phyloP scores from a whole-genome alignment of 2,113 vertebrate genomes.

The Lepus americanus region DNA sequence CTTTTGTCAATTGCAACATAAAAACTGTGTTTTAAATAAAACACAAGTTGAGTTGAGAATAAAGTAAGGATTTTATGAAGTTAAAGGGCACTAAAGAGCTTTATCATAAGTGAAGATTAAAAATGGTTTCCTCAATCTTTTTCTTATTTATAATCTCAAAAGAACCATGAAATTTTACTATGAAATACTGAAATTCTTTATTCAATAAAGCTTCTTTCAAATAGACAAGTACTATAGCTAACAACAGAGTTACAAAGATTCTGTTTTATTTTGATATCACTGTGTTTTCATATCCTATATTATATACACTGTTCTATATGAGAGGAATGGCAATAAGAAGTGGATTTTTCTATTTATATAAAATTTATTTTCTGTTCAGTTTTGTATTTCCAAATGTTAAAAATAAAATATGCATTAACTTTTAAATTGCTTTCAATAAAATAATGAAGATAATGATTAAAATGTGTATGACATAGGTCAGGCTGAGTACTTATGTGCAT shows the following conservation, averaged over 20 bases:
- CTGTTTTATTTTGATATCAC: slow-evolving; percentile 55
- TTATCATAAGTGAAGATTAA: not conserved
- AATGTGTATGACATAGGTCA: not conserved
- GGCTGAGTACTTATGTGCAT: not conserved
- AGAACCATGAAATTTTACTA: not conserved
- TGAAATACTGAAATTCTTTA: not conserved
- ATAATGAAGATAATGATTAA: not conserved
- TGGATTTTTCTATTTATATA: not conserved
- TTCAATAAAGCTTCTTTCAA: slow-evolving; percentile 1
- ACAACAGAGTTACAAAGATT: not conserved
- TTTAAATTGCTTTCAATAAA: slow-evolving; percentile 33
- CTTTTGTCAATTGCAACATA: slow-evolving; percentile 28
- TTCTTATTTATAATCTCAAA: slow-evolving; percentile 36
- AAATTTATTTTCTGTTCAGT: not conserved
- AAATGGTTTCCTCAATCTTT: not conserved
- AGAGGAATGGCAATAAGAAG: not conserved
- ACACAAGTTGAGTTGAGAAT: not conserved
- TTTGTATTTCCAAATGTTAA: not conserved
- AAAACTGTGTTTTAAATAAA: not conserved
- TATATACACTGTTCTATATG: not conserved
- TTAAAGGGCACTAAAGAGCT: not conserved
- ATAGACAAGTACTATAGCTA: not conserved
- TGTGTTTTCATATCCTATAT: not conserved
- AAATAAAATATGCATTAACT: not conserved
- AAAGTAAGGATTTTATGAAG: not conserved